These are phyloP conservation scores for Phoenoteleia sp. DNA, from an alignment of 2,888 invertebrate species.

Conservation along the genomic window DNA sequence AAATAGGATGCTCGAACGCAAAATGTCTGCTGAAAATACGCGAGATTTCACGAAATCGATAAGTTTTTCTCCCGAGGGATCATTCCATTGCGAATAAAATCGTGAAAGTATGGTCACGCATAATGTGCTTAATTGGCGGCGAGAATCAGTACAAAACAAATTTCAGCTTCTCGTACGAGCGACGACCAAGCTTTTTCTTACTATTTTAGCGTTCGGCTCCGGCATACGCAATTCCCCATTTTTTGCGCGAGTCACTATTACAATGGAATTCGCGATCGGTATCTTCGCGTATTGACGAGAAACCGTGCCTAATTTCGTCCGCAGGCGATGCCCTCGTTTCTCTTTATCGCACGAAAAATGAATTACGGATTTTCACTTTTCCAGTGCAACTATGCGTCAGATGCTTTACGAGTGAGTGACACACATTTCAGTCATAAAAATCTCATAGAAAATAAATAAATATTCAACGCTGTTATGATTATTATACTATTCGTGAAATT, in stretches of 20 bases:
- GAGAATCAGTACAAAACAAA: slow-evolving; percentile 58
- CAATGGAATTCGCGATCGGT: slow-evolving; percentile 69
- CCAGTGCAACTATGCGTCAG: no score
- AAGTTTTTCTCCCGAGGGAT: slow-evolving; percentile 41
- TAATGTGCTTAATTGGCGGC: slow-evolving; percentile 68
- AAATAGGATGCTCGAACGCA: slow-evolving; percentile 24
- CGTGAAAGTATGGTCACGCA: slow-evolving; percentile 61
- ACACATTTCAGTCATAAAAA: no score
- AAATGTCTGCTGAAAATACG: slow-evolving; percentile 37
- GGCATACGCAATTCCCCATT: slow-evolving; percentile 53
- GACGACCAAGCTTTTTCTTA: slow-evolving; percentile 63
- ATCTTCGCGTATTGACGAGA: slow-evolving; percentile 68
- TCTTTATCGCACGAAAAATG: slow-evolving; percentile 1
- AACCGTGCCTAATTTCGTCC: slow-evolving; percentile 64
- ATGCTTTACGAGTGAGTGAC: no score
- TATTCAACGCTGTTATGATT: no score
- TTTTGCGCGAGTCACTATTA: slow-evolving; percentile 64
- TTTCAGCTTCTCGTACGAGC: slow-evolving; percentile 63
- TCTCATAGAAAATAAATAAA: no score
- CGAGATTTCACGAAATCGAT: slow-evolving; percentile 58
- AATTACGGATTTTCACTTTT: slow-evolving; percentile 31
- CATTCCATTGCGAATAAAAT: slow-evolving; percentile 65
- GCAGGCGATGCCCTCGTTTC: slow-evolving; percentile 43
- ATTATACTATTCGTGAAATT: no score
- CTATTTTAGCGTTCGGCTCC: slow-evolving; percentile 47